Conservation (phyloP, 2,113 vertebrate genomes). For the Chaetura pelagica region DNA sequence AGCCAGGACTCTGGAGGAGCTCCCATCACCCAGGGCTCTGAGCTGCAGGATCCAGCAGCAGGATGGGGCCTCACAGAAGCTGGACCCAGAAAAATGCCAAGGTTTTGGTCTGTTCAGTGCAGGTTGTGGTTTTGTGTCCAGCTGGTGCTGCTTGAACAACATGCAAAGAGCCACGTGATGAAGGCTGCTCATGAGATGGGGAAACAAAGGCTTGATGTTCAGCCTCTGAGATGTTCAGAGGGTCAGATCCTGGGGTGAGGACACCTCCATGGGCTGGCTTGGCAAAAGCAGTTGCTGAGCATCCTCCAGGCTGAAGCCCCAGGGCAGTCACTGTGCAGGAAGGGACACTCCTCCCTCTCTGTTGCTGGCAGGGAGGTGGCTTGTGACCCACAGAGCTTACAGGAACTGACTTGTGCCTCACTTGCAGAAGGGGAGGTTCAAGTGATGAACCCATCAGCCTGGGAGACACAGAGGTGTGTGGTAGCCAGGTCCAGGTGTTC, state of each 20-base stretch:
- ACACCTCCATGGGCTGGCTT: neutral
- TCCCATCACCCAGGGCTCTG: neutral
- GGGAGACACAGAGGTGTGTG: neutral
- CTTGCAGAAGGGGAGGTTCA: neutral
- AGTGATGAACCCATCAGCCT: neutral
- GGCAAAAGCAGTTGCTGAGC: neutral
- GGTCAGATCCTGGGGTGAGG: accelerated
- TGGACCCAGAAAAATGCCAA: neutral
- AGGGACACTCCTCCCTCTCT: neutral
- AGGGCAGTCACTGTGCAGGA: neutral
- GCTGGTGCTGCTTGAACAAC: neutral
- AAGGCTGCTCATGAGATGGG: accelerated
- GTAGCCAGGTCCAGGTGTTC: neutral
- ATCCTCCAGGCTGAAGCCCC: neutral
- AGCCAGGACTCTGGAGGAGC: neutral
- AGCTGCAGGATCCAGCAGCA: neutral
- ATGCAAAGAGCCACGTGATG: accelerated
- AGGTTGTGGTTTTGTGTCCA: neutral
- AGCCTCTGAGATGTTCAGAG: neutral
- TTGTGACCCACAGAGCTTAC: neutral
- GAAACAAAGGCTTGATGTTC: accelerated
- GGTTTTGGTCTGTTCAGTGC: neutral
- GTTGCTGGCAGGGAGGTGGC: neutral
- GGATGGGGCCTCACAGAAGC: accelerated
- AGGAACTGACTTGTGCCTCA: neutral